A percentile compares a stretch with the other conserved stretches of the same genome.
phyloP scores from a whole-genome alignment of 2,888 invertebrate species.

The Phoenoteleia sp. region DNA sequence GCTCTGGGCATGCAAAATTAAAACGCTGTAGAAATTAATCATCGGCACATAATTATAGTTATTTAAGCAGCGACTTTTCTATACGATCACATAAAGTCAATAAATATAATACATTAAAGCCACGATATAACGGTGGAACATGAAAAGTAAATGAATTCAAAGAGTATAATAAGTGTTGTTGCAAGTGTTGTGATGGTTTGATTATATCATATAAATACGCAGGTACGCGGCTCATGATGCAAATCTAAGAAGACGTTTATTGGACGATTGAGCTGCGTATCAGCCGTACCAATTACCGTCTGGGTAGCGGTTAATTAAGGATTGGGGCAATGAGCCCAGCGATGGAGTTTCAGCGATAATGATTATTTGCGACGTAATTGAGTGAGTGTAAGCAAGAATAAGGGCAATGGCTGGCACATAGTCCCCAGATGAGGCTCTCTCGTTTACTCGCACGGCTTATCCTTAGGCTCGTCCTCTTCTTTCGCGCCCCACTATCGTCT shows the following conservation, averaged over 20 bases:
- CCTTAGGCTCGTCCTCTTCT: constrained; percentile 18
- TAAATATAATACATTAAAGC: constrained; percentile 15
- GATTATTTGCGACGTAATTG: constrained; percentile 83
- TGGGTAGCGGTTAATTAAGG: constrained; percentile 83
- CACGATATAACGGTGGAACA: constrained; percentile 34
- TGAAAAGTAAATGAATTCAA: constrained; percentile 34
- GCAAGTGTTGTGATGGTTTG: constrained; percentile 40
- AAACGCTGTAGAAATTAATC: neutral
- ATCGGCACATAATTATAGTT: neutral
- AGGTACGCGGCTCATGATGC: constrained; percentile 35
- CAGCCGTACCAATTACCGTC: constrained; percentile 82
- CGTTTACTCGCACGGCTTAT: constrained; percentile 26
- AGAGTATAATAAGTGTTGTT: constrained; percentile 32
- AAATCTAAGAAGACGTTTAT: constrained; percentile 61
- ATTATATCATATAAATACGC: constrained; percentile 45
- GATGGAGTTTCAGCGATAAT: constrained; percentile 84
- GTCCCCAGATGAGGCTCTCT: constrained; percentile 39
- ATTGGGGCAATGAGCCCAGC: constrained; percentile 84
- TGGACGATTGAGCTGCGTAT: constrained; percentile 78
- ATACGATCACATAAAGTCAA: neutral
- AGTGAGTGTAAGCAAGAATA: constrained; percentile 78
- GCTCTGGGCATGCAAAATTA: neutral
- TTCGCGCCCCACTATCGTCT: constrained; percentile 5
- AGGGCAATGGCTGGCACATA: constrained; percentile 50
- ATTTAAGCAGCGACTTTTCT: constrained; percentile 2